A percentile compares a stretch with the other conserved stretches of the same genome.
Evolutionary conservation across 2,888 invertebrate species (phyloP).

Genomic region (Dasysyrphus tricinctus): DNA sequence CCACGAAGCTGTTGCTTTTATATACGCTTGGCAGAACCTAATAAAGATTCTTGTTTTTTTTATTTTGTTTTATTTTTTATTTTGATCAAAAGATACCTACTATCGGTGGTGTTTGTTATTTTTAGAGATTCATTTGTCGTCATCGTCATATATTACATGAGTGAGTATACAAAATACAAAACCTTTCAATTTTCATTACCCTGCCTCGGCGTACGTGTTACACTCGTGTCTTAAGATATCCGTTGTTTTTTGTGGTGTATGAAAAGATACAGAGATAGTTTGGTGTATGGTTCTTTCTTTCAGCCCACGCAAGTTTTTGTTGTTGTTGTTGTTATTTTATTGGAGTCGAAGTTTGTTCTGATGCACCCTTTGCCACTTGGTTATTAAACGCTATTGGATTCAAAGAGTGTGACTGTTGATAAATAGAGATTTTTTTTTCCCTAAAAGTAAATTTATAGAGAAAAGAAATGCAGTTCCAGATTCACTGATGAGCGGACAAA

Average conservation of each 20-base stretch:
- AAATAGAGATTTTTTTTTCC: conserved; percentile 41
- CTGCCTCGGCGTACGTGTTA: conserved; percentile 44
- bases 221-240: conserved; percentile 51
- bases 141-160: conserved; percentile 51
- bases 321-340: background rate
- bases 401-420: conserved; percentile 62
- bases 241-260: conserved; percentile 8
- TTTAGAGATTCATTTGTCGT: conserved; percentile 71
- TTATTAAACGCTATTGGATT: conserved; percentile 26
- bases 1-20: background rate
- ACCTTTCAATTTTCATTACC: conserved; percentile 66
- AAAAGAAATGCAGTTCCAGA: conserved; percentile 23
- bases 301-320: conserved; percentile 47
- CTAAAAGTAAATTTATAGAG: conserved; percentile 30
- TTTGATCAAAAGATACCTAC: conserved; percentile 50
- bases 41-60: conserved; percentile 48
- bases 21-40: conserved; percentile 41
- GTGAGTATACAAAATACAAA: conserved; percentile 51
- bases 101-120: conserved; percentile 52
- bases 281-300: background rate
- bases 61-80: conserved; percentile 10
- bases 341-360: conserved; percentile 16
- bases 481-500: background rate
- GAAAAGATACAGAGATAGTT: conserved; percentile 22
- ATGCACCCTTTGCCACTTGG: conserved; percentile 55